Evolutionary conservation across 2,888 invertebrate genomes (phyloP).

Genomic region (Pegoplata infirma): DNA sequence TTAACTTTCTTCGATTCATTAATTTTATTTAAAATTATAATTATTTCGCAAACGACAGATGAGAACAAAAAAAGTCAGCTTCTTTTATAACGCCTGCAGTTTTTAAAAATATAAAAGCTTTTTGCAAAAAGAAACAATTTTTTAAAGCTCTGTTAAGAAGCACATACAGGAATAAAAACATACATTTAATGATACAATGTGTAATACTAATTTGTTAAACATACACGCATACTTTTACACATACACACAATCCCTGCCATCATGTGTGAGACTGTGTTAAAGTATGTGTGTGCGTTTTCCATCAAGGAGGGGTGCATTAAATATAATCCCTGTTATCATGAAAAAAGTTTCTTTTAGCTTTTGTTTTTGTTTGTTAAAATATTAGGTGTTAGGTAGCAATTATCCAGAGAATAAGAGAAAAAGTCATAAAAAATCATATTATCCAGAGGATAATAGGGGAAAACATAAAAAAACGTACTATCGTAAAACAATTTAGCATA

Average conservation of each 20-base stretch:
- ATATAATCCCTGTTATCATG: conserved; percentile 36
- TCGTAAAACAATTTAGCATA: not conserved
- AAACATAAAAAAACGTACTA: not conserved
- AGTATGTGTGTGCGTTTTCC: not conserved
- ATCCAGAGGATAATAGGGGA: not conserved
- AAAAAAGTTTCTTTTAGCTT: conserved; percentile 25
- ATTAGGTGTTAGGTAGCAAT: conserved; percentile 21
- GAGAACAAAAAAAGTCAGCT: too few relatives aligned
- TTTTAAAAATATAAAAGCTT: too few relatives aligned
- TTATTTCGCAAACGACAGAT: too few relatives aligned
- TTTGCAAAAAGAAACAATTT: not conserved
- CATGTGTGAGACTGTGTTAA: not conserved
- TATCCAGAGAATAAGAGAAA: not conserved
- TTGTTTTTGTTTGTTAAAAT: not conserved
- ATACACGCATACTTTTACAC: not conserved
- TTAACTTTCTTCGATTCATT: too few relatives aligned
- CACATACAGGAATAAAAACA: not conserved
- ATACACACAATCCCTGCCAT: too few relatives aligned
- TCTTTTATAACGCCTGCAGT: too few relatives aligned
- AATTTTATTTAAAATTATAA: too few relatives aligned
- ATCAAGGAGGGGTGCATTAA: conserved; percentile 9
- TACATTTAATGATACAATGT: not conserved
- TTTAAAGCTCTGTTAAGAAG: too few relatives aligned
- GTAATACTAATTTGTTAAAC: not conserved
- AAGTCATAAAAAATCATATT: not conserved